phyloP scores from a whole-genome alignment of 2,888 invertebrate genomes.

The Luperina testacea region DNA sequence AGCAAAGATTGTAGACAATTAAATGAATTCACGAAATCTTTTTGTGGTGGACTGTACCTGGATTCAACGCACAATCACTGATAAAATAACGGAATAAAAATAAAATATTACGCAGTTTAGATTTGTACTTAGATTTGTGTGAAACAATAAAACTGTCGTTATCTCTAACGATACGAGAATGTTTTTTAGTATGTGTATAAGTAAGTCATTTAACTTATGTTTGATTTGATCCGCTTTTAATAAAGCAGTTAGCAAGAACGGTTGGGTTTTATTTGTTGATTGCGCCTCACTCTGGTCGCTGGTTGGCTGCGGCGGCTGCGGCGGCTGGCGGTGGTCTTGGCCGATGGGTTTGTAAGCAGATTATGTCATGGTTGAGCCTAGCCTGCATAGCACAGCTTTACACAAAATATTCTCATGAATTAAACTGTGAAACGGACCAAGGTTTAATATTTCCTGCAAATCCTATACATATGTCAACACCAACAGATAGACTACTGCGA shows the following conservation, averaged over 20 bases:
- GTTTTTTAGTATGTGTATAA: neutral
- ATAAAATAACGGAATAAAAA: slow-evolving; percentile 33
- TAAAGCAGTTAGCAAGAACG: neutral
- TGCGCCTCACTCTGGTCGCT: neutral
- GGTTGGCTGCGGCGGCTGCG: no score
- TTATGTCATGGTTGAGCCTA: neutral
- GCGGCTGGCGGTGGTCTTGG: neutral
- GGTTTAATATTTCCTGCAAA: neutral
- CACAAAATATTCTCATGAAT: neutral
- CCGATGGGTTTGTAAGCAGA: neutral
- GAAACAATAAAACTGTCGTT: slow-evolving; percentile 4
- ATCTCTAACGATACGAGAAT: slow-evolving; percentile 24
- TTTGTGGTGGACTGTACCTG: neutral
- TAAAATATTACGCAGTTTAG: slow-evolving; percentile 11
- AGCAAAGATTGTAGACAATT: neutral
- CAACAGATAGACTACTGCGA: neutral
- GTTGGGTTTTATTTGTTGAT: neutral
- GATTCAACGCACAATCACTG: slow-evolving; percentile 18
- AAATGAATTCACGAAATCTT: no score
- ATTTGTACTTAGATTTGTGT: slow-evolving; percentile 8
- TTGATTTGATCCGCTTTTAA: slow-evolving; percentile 25
- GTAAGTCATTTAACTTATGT: neutral
- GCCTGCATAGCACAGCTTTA: no score
- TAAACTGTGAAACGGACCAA: neutral
- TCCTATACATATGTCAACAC: neutral